Percentiles rank a stretch among this genome's conserved stretches.
phyloP scores from a whole-genome alignment of 2,888 invertebrate species.

The Hermodice carunculata region DNA sequence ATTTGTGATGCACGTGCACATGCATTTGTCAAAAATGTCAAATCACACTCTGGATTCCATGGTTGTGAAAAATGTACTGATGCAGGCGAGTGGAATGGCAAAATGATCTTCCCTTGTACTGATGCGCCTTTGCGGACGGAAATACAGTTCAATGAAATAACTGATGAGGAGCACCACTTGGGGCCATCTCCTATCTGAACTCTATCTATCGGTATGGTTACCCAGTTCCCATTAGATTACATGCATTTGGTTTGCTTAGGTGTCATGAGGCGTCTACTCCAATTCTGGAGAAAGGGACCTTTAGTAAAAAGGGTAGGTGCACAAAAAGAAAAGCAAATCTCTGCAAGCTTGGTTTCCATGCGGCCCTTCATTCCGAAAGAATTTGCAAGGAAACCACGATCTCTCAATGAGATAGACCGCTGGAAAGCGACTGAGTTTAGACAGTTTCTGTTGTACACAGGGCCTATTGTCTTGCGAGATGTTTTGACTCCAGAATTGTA shows the following conservation, averaged over 20 bases:
- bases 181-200: slow-evolving; percentile 6
- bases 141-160: neutral
- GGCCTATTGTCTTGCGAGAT: neutral
- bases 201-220: slow-evolving; percentile 24
- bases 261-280: slow-evolving; percentile 36
- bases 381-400: neutral
- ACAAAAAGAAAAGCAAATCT: too few relatives aligned
- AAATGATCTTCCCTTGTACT: slow-evolving; percentile 9
- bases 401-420: neutral
- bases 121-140: slow-evolving; percentile 1
- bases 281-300: slow-evolving; percentile 30
- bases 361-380: too few relatives aligned
- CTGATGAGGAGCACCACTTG: slow-evolving; percentile 1
- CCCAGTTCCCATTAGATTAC: slow-evolving; percentile 38
- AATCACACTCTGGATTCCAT: slow-evolving; percentile 38
- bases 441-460: neutral
- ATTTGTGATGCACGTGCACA: too few relatives aligned
- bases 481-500: neutral
- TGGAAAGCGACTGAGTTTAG: neutral
- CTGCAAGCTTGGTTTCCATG: too few relatives aligned
- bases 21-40: slow-evolving; percentile 33
- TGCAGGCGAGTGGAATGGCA: slow-evolving; percentile 2
- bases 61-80: slow-evolving; percentile 40
- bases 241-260: slow-evolving; percentile 44
- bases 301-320: too few relatives aligned